These are phyloP conservation scores for Oreohelix idahoensis DNA, from an alignment of 1,140 invertebrate species.

Conservation along the genomic window DNA sequence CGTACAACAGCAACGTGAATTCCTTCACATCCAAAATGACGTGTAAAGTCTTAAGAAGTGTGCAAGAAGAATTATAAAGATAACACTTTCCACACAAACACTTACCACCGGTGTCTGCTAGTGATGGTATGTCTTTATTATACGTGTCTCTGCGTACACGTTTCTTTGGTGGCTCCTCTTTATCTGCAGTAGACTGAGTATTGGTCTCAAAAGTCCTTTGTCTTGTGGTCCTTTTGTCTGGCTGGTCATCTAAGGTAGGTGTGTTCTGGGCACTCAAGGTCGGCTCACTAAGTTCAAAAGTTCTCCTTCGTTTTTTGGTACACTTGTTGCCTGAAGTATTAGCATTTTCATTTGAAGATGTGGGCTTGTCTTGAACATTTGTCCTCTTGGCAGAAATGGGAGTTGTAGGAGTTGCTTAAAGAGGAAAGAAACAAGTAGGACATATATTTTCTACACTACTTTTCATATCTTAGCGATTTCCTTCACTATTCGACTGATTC, in stretches of 20 bases:
- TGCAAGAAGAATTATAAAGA: no score
- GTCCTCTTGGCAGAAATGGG: background rate
- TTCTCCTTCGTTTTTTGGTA: constrained; percentile 49
- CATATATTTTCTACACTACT: no score
- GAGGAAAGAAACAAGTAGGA: no score
- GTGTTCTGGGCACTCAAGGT: constrained; percentile 26
- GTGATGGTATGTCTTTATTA: constrained; percentile 37
- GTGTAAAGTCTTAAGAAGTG: no score
- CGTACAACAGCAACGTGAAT: no score
- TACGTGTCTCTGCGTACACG: constrained; percentile 38
- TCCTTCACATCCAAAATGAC: no score
- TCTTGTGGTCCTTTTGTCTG: constrained; percentile 21
- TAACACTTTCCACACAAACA: no score
- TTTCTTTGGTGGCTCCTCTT: constrained; percentile 38
- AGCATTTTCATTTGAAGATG: background rate
- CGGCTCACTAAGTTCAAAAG: constrained; percentile 51
- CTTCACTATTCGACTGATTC: no score
- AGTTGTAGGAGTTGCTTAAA: background rate
- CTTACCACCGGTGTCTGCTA: constrained; percentile 16
- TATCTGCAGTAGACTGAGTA: background rate
- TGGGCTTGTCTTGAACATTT: background rate
- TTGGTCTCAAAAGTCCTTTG: background rate
- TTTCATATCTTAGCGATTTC: no score
- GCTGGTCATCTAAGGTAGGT: constrained; percentile 3
- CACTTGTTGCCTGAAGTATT: background rate